Evolutionary conservation across 2,797 vertebrate genomes (phyloP).

Genomic region (Channa striata): DNA sequence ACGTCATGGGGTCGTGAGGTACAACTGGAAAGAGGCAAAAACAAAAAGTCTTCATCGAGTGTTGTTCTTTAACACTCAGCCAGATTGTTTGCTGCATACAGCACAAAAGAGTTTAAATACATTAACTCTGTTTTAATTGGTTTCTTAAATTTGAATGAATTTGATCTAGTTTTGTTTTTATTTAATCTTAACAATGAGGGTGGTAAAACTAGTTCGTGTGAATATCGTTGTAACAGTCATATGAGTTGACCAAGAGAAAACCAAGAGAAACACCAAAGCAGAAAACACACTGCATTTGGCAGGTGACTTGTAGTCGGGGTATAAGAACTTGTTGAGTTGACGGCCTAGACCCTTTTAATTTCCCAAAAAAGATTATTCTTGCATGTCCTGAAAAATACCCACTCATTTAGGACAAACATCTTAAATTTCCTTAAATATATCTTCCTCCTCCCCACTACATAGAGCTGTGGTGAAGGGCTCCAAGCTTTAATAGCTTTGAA

Average conservation of each 20-base stretch:
- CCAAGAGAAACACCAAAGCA: not conserved
- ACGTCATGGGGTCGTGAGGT: conserved; percentile 5
- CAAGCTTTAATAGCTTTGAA: conserved; percentile 44
- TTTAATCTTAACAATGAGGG: no score
- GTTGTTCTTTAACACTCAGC: conserved; percentile 7
- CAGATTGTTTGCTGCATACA: not conserved
- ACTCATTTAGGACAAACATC: conserved; percentile 17
- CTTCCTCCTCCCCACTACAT: conserved; percentile 33
- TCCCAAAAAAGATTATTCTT: conserved; percentile 26
- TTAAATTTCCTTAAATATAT: conserved; percentile 45
- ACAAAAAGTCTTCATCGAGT: not conserved
- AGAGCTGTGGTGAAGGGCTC: conserved; percentile 18
- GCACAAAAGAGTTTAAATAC: no score
- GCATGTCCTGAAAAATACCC: conserved; percentile 47
- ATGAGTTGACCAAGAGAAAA: no score
- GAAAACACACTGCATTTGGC: not conserved
- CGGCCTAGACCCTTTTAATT: not conserved
- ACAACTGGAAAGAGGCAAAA: conserved; percentile 1
- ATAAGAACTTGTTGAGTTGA: no score
- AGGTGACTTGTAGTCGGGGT: not conserved
- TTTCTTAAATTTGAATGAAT: no score
- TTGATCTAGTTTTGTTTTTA: no score
- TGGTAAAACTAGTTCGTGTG: no score
- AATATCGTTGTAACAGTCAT: no score
- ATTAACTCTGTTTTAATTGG: no score